Evolutionary conservation across 2,888 invertebrate genomes (phyloP).

Genomic region (Therioaphis trifolii): DNA sequence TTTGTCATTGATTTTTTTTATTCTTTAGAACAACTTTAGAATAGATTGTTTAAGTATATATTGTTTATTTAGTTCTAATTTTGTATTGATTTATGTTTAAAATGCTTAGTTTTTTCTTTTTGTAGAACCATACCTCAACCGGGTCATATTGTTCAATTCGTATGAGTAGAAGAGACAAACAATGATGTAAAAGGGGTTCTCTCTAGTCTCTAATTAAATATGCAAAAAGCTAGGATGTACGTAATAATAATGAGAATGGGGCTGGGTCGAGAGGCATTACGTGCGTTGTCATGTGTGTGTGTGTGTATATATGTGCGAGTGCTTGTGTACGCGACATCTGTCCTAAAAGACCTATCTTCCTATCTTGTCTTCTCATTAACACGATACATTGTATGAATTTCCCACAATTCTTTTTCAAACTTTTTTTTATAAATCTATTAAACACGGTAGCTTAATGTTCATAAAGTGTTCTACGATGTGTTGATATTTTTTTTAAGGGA

Average conservation of each 20-base stretch:
- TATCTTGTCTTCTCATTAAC: slow-evolving; percentile 21
- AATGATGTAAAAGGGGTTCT: slow-evolving; percentile 4
- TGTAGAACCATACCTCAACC: slow-evolving; percentile 4
- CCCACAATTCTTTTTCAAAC: neutral
- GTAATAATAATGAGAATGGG: slow-evolving; percentile 26
- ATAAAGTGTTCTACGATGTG: too few species aligned
- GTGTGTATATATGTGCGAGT: neutral
- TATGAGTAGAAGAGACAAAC: neutral
- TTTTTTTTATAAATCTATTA: neutral
- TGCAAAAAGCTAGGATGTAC: slow-evolving; percentile 41
- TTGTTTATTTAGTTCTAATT: neutral
- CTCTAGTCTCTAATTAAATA: slow-evolving; percentile 41
- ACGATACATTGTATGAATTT: neutral
- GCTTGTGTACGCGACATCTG: neutral
- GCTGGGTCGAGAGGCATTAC: slow-evolving; percentile 9
- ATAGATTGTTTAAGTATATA: neutral
- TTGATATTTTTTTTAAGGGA: neutral
- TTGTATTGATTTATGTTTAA: slow-evolving; percentile 6
- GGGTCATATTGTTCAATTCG: slow-evolving; percentile 16
- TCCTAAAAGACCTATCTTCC: slow-evolving; percentile 5
- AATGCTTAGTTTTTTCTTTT: slow-evolving; percentile 15
- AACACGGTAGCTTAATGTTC: neutral
- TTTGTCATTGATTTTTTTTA: neutral
- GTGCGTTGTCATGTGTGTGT: neutral
- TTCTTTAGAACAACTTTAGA: neutral